phyloP scores from a whole-genome alignment of 2,797 vertebrate species.

The Gymnodraco acuticeps region DNA sequence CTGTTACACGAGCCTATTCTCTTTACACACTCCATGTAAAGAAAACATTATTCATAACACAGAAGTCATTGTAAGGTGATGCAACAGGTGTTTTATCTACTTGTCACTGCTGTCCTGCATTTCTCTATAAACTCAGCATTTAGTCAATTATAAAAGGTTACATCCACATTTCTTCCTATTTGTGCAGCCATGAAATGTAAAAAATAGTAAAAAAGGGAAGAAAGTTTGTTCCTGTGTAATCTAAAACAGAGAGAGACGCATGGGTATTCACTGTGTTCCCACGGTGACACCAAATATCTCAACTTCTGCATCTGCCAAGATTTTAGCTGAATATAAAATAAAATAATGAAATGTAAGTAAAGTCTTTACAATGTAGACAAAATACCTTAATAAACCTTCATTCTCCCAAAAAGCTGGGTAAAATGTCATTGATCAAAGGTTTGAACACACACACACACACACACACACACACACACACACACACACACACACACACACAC shows the following conservation, averaged over 20 bases:
- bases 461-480: conserved; percentile 23
- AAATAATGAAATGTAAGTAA: not conserved
- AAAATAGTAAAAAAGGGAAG: not conserved
- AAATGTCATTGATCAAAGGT: conserved; percentile 58
- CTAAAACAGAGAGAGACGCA: not conserved
- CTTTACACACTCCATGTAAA: not conserved
- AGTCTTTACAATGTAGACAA: not conserved
- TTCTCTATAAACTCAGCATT: not conserved
- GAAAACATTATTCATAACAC: not conserved
- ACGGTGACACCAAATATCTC: conserved; percentile 1
- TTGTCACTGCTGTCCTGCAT: not conserved
- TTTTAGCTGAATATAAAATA: not conserved
- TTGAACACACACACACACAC: conserved; percentile 24
- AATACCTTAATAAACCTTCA: not conserved
- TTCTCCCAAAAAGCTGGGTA: conserved; percentile 22
- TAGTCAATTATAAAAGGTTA: not conserved
- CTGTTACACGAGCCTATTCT: not conserved
- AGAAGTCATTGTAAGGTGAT: not conserved
- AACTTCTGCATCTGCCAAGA: not conserved
- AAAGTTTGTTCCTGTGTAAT: conserved; percentile 33
- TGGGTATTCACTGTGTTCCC: conserved; percentile 6
- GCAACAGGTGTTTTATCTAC: not conserved
- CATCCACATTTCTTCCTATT: conserved; percentile 3
- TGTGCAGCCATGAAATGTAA: too few species aligned
- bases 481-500: conserved; percentile 18